Conservation (phyloP, 1,140 invertebrate species). For the Drosophila ogumai region DNA sequence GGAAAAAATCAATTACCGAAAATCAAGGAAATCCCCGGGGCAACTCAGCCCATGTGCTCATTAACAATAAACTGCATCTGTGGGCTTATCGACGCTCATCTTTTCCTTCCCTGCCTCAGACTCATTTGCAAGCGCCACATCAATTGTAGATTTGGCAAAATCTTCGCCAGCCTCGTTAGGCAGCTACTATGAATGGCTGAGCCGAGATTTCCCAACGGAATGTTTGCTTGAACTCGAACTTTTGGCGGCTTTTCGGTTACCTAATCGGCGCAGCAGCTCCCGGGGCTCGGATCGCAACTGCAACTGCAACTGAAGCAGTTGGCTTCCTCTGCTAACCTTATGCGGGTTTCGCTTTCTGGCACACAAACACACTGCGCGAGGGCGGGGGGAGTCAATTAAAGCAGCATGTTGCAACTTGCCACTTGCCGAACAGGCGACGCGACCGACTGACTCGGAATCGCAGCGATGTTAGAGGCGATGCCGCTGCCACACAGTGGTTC, state of each 20-base stretch:
- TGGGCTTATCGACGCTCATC: conserved; percentile 12
- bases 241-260: conserved; percentile 64
- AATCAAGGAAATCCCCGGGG: conserved; percentile 27
- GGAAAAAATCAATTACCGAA: conserved; percentile 18
- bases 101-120: conserved; percentile 2
- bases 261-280: conserved; percentile 53
- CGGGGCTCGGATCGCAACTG: conserved; percentile 44
- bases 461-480: conserved; percentile 32
- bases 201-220: conserved; percentile 50
- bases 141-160: conserved; percentile 44
- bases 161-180: conserved; percentile 40
- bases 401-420: conserved; percentile 67
- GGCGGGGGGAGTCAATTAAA: conserved; percentile 69
- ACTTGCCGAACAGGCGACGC: conserved; percentile 35
- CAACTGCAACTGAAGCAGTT: conserved; percentile 40
- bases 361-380: conserved; percentile 67
- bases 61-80: conserved; percentile 25
- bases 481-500: conserved; percentile 1
- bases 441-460: conserved; percentile 76
- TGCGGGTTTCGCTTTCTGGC: conserved; percentile 55
- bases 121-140: conserved; percentile 30
- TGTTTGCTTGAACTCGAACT: conserved; percentile 80
- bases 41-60: conserved; percentile 13
- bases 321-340: conserved; percentile 72
- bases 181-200: background rate